Base-by-base conservation (phyloP, 2,888 invertebrate species). In the Chrysolina oricalcia region DNA sequence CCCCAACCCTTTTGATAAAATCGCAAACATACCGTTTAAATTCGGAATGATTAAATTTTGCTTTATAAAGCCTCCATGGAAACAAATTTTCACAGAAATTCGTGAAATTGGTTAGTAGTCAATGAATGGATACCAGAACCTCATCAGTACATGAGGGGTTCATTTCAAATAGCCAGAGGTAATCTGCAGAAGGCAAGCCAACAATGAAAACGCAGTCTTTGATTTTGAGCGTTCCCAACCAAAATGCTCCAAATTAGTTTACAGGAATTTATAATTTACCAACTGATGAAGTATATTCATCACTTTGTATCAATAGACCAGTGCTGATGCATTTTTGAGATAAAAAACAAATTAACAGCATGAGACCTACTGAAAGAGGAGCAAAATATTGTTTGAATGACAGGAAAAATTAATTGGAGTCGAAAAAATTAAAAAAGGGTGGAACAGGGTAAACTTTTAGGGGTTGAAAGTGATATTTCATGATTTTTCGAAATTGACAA, bases 111-210 rank as follows among this genome's bases (percentile, higher is more conserved):
- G 27, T 59, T 59, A 9, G n/a, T 35, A 59, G 27, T 59, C 15
- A 27, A 59, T 27, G 59, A 27, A 59, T 59, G 27, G 23, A 59
- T 27, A 59, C 27, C 59, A 59, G 59, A 23, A 59, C 59, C 15
- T 19, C 53, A 53, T 53, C 53, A 53, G 21, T 53, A 53, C 53
- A 17, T 35, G 8, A 6, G 8, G 21, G 53, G 21, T 19, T 19
- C 1, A 53, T 11, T 13, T 13, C 4, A 1, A 2, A 19, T 10
- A 53, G 21, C 53, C 53, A 21, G 53, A 23, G 53, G 53, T 19
- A 53, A 53, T 53, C 53, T 53, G 53, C 19, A 53, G 19, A 21
- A 21, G 53, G 53, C 21, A 53, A 21, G 53, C 11, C 21, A 21
- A 13, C 21, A 53, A 21, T 21, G 19, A 53, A 23, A 19, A 53